Base-by-base conservation (phyloP, 2,797 vertebrate species). In the Lutjanus campechanus region DNA sequence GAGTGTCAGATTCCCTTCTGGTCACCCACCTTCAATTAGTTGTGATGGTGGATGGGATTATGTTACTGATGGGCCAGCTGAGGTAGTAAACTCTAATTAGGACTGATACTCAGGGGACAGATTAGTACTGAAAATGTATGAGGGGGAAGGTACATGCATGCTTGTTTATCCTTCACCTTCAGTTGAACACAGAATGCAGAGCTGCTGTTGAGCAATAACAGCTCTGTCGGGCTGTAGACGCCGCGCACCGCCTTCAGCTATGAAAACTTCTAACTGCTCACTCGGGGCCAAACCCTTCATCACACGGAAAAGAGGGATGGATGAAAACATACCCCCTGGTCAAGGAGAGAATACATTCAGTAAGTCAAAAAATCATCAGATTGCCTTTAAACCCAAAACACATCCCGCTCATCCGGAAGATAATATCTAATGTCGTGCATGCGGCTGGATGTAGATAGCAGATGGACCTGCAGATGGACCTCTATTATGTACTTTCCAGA, bases 341-440 rank as follows among this genome's bases (percentile, higher is more conserved):
- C 89, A 93, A 93, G 91, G 91, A 93, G 85, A 90, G 78, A 84
- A 85, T 67, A 86, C 84, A 87, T 94, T 88, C 88, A 84, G 71
- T 92, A 94, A 93, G 85, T 92, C 91, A 94, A 92, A 95, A 94
- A 91, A 90, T 92, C 92, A 92, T 93, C 93, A 87, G 87, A 86
- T 87, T 85, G 87, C 88, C 69, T 90, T 55, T 54, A 75, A 91
- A 85, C 73, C 83, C 70, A 74, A 83, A 90, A 87, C 83, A 85
- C 78, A 83, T 93, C 87, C 73, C 88, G 77, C 75, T 92, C 89
- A 89, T 93, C 91, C 86, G 87, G 90, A 88, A 86, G 89, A 91
- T 93, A 73, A 88, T 80, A 93, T 91, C 90, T 88, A 70, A 79
- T 88, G 90, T 72, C 16, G 73, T 88, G 85, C 86, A 70, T 53